Percentiles rank a stretch among this genome's conserved stretches.
Evolutionary conservation across 2,888 invertebrate genomes (phyloP).

Genomic region (Heterodera filipjevi): DNA sequence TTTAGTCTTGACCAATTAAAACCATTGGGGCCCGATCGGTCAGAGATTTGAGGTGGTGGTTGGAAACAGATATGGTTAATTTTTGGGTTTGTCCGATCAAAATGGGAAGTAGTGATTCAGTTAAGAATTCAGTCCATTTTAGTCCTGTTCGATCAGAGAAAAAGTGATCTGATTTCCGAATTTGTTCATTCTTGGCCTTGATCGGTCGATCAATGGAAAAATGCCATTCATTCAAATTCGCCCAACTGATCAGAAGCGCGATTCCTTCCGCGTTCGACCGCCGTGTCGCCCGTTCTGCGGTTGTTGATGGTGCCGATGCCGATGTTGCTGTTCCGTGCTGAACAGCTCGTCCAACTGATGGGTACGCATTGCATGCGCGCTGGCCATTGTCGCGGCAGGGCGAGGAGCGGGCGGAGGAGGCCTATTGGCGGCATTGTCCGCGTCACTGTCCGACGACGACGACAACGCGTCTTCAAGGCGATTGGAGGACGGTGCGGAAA

Average conservation of each 20-base stretch:
- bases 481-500: background rate
- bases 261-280: background rate
- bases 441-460: background rate
- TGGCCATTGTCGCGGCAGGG: background rate
- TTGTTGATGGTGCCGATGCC: background rate
- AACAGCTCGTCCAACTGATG: slow-evolving; percentile 28
- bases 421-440: background rate
- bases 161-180: no score
- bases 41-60: no score
- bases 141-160: no score
- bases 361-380: background rate
- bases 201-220: background rate
- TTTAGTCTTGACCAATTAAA: no score
- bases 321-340: background rate
- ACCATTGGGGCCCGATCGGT: no score
- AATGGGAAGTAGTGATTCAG: no score
- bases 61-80: no score
- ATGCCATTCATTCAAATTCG: background rate
- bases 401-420: background rate
- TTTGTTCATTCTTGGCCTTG: no score
- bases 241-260: background rate
- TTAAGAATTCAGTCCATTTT: no score
- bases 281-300: background rate
- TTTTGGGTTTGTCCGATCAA: no score
- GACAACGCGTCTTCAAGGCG: background rate